Evolutionary conservation across 2,797 vertebrate species (phyloP).

Genomic region (Orestias chungarensis): DNA sequence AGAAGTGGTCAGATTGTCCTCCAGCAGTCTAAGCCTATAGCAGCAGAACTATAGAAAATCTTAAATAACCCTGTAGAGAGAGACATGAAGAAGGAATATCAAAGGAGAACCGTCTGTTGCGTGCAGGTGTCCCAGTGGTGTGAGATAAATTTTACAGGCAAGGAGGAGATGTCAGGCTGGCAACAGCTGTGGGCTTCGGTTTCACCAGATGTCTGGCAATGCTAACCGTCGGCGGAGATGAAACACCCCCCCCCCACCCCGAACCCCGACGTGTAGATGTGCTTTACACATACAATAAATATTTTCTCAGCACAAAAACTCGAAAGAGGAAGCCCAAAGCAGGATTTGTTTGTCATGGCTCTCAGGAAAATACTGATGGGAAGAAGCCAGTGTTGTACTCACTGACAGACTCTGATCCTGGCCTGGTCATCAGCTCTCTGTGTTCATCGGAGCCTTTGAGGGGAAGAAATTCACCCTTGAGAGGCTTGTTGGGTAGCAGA

Average conservation of each 20-base stretch:
- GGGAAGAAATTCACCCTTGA: not conserved
- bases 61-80: too few relatives aligned
- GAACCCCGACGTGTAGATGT: slow-evolving; percentile 15
- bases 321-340: slow-evolving; percentile 53
- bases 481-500: not conserved
- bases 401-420: slow-evolving; percentile 19
- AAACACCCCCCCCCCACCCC: slow-evolving; percentile 47
- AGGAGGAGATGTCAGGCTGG: slow-evolving; percentile 86
- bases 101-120: too few relatives aligned
- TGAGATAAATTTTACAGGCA: slow-evolving; percentile 87
- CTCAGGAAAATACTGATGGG: slow-evolving; percentile 34
- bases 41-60: too few relatives aligned
- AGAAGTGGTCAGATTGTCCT: too few relatives aligned
- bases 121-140: slow-evolving; percentile 86
- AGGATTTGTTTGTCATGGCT: slow-evolving; percentile 51
- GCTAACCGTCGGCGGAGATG: slow-evolving; percentile 80
- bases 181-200: slow-evolving; percentile 89
- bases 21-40: too few relatives aligned
- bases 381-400: slow-evolving; percentile 40
- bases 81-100: too few relatives aligned
- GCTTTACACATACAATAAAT: slow-evolving; percentile 73
- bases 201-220: slow-evolving; percentile 90
- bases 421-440: not conserved
- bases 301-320: slow-evolving; percentile 64
- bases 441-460: slow-evolving; percentile 1